Percentiles rank a stretch among this genome's conserved stretches.
Evolutionary conservation across 2,797 vertebrate species (phyloP).

Genomic region (Mareca penelope): DNA sequence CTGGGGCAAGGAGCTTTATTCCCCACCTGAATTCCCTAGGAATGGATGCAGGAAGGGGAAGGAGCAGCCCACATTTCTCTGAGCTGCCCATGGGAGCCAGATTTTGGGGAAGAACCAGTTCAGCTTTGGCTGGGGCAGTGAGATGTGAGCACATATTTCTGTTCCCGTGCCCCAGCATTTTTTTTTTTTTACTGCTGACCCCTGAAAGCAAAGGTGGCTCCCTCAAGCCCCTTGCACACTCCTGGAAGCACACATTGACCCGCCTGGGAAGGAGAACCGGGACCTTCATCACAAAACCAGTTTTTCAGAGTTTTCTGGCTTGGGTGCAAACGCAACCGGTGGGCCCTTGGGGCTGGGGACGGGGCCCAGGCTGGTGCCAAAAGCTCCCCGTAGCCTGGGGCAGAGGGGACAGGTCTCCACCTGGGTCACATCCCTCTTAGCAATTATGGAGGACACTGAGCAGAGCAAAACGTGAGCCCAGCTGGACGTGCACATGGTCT

Average conservation of each 20-base stretch:
- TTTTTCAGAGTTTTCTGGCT: slow-evolving; percentile 18
- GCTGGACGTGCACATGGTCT: background rate
- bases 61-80: background rate
- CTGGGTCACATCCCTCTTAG: background rate
- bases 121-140: background rate
- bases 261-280: background rate
- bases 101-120: background rate
- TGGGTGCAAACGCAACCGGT: background rate
- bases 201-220: background rate
- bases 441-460: background rate
- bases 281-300: background rate
- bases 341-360: background rate
- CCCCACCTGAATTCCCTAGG: background rate
- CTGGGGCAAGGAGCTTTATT: background rate
- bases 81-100: background rate
- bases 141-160: background rate
- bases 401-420: fast-evolving
- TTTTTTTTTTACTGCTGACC: background rate
- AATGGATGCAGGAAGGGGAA: background rate
- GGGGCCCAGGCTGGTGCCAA: fast-evolving
- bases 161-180: fast-evolving
- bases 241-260: background rate
- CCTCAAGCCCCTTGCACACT: fast-evolving
- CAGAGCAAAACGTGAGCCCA: background rate
- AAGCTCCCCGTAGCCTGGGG: background rate